Evolutionary conservation across 2,797 vertebrate species (phyloP).

Genomic region (Manis crassicaudata): DNA sequence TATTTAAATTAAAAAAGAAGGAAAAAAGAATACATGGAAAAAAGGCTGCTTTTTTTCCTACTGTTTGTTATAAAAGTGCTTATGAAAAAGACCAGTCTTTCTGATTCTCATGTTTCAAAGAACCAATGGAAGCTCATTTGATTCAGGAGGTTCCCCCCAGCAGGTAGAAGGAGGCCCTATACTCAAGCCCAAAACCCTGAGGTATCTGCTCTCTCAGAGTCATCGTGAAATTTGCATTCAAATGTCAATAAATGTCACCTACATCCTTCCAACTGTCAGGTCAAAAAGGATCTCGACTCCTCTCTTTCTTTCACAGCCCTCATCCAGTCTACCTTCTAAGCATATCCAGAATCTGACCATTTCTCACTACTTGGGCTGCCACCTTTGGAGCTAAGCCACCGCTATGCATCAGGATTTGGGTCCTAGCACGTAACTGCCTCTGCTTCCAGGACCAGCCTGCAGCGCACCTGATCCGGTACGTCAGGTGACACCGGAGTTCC

Average conservation of each 20-base stretch:
- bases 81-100: background rate
- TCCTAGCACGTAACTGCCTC: background rate
- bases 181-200: background rate
- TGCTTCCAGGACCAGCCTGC: background rate
- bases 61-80: background rate
- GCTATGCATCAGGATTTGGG: fast-evolving
- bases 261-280: background rate
- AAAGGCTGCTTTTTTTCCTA: background rate
- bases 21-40: too few relatives aligned
- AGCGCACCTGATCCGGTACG: fast-evolving
- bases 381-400: background rate
- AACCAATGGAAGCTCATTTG: background rate
- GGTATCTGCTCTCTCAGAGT: background rate
- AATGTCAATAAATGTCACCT: background rate
- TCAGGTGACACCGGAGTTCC: background rate
- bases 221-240: background rate
- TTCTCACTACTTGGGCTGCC: background rate
- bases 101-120: background rate
- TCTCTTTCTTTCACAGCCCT: background rate
- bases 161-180: background rate
- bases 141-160: background rate
- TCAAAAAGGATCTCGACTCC: background rate
- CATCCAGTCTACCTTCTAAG: background rate
- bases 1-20: too few relatives aligned
- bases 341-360: background rate